phyloP scores from a whole-genome alignment of 2,888 invertebrate species.

The Crepidodera aurea region DNA sequence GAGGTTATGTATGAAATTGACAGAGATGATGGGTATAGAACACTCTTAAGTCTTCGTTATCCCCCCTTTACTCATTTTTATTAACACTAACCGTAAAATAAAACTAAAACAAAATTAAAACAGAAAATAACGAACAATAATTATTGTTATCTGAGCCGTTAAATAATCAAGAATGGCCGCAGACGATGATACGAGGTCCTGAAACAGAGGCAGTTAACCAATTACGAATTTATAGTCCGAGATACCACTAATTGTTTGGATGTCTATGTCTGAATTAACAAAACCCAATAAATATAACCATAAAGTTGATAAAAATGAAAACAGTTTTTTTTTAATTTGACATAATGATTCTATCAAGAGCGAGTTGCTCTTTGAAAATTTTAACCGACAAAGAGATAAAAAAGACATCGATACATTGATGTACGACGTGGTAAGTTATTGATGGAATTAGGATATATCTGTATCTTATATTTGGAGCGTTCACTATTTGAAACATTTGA shows the following conservation, averaged over 20 bases:
- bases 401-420: constrained; percentile 4
- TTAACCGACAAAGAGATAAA: constrained; percentile 23
- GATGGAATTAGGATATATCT: constrained; percentile 10
- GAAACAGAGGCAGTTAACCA: constrained; percentile 30
- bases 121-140: constrained; percentile 4
- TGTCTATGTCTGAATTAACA: constrained; percentile 42
- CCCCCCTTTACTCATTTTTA: too few species aligned
- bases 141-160: neutral
- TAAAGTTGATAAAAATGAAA: constrained; percentile 32
- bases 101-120: too few species aligned
- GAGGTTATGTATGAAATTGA: too few species aligned
- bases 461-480: neutral
- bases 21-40: too few species aligned
- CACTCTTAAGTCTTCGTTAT: too few species aligned
- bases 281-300: constrained; percentile 33
- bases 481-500: constrained; percentile 7
- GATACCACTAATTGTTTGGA: constrained; percentile 42
- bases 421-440: constrained; percentile 17
- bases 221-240: constrained; percentile 32
- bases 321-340: constrained; percentile 35
- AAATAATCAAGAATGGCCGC: constrained; percentile 11
- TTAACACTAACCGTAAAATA: too few species aligned
- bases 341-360: constrained; percentile 33
- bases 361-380: neutral
- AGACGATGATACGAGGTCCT: constrained; percentile 12